phyloP scores from a whole-genome alignment of 2,888 invertebrate species.

The Stenoptilia bipunctidactyla region DNA sequence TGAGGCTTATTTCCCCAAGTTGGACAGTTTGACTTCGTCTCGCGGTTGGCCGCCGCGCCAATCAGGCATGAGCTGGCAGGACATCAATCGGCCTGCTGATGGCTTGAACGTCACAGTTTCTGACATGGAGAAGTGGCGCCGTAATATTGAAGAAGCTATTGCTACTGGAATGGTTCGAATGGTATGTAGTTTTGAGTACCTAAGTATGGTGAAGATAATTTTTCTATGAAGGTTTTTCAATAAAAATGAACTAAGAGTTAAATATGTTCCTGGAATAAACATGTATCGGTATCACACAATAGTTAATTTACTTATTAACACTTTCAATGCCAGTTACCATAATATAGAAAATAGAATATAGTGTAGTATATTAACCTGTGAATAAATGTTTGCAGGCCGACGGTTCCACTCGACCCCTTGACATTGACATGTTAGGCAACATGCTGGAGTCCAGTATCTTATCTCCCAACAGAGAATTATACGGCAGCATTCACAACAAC shows the following conservation, averaged over 20 bases:
- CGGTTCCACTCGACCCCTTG: constrained; percentile 59
- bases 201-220: too few species aligned
- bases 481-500: constrained; percentile 81
- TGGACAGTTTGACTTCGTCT: constrained; percentile 78
- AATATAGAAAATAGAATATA: too few species aligned
- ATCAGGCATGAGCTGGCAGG: constrained; percentile 68
- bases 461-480: constrained; percentile 74
- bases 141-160: constrained; percentile 80
- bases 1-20: constrained; percentile 87
- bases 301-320: too few species aligned
- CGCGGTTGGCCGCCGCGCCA: constrained; percentile 81
- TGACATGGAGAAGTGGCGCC: constrained; percentile 81
- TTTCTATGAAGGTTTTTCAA: too few species aligned
- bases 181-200: constrained; percentile 52
- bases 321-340: too few species aligned
- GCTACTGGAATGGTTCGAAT: constrained; percentile 75
- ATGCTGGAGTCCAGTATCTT: constrained; percentile 77
- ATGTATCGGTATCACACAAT: too few species aligned
- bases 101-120: constrained; percentile 71
- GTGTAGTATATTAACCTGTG: too few species aligned
- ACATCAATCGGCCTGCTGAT: constrained; percentile 77
- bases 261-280: too few species aligned
- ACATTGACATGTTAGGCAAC: constrained; percentile 79
- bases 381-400: constrained; percentile 42
- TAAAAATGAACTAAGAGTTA: too few species aligned